Evolutionary conservation across 2,888 invertebrate species (phyloP).

Genomic region (Xestia ashworthii): DNA sequence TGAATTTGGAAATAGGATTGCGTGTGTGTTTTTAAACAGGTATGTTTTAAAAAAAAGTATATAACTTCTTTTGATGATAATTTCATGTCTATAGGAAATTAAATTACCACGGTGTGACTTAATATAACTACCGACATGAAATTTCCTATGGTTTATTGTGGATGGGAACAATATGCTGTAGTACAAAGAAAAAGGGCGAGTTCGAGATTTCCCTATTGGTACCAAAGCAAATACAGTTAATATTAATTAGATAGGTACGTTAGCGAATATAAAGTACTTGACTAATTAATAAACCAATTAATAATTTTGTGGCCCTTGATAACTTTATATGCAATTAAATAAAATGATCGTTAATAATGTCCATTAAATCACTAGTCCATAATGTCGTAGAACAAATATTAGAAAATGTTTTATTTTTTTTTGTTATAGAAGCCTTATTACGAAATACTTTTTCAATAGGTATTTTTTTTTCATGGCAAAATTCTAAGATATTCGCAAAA

Average conservation of each 20-base stretch:
- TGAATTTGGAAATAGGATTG: conserved; percentile 43
- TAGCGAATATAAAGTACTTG: neutral
- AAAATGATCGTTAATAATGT: neutral
- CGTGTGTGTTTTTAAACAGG: conserved; percentile 28
- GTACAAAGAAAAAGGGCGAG: neutral
- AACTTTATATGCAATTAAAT: neutral
- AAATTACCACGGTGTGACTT: neutral
- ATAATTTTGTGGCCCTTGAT: neutral
- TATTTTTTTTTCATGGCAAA: neutral
- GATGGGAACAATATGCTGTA: neutral
- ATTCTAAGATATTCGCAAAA: neutral
- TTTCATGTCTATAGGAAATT: neutral
- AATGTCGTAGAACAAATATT: neutral
- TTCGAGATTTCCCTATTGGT: neutral
- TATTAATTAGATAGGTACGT: neutral
- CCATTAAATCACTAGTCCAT: neutral
- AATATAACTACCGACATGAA: neutral
- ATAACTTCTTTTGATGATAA: neutral
- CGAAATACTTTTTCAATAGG: too few relatives aligned
- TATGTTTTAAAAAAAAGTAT: neutral
- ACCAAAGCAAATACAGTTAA: neutral
- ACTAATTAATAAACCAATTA: neutral
- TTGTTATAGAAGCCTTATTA: neutral
- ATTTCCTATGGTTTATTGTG: neutral
- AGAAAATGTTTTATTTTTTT: neutral